Evolutionary conservation across 1,140 invertebrate species (phyloP).

Genomic region (Drosophila hydei): DNA sequence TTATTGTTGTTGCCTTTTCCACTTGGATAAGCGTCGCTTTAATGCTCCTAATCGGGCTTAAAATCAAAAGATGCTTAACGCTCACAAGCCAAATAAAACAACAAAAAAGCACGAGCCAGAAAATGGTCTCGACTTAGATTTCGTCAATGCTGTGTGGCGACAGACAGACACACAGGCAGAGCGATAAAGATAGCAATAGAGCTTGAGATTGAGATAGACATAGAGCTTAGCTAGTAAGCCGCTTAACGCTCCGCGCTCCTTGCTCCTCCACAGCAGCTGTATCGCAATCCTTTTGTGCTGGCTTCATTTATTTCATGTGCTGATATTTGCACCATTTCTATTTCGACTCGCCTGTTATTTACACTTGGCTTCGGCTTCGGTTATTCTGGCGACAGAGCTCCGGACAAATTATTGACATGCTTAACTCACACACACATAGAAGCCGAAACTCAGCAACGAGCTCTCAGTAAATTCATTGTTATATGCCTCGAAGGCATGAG

Average conservation of each 20-base stretch:
- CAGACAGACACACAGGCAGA: neutral
- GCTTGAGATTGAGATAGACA: constrained; percentile 13
- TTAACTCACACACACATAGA: constrained; percentile 23
- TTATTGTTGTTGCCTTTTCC: constrained; percentile 50
- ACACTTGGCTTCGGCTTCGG: constrained; percentile 51
- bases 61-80: constrained; percentile 60
- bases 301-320: constrained; percentile 54
- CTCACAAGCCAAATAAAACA: constrained; percentile 14
- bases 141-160: constrained; percentile 32
- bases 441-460: neutral
- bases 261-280: neutral
- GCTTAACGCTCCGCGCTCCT: constrained; percentile 33
- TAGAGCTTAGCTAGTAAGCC: constrained; percentile 51
- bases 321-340: constrained; percentile 55
- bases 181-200: constrained; percentile 3
- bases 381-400: constrained; percentile 26
- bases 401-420: constrained; percentile 74
- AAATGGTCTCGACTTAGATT: constrained; percentile 11
- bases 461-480: constrained; percentile 41
- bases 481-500: constrained; percentile 66
- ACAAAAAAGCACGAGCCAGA: constrained; percentile 3
- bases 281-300: constrained; percentile 15
- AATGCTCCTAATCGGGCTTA: constrained; percentile 75
- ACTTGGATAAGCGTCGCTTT: constrained; percentile 68
- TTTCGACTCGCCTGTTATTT: constrained; percentile 58